phyloP scores from a whole-genome alignment of 2,797 vertebrate species.

The Glyptemys insculpta region DNA sequence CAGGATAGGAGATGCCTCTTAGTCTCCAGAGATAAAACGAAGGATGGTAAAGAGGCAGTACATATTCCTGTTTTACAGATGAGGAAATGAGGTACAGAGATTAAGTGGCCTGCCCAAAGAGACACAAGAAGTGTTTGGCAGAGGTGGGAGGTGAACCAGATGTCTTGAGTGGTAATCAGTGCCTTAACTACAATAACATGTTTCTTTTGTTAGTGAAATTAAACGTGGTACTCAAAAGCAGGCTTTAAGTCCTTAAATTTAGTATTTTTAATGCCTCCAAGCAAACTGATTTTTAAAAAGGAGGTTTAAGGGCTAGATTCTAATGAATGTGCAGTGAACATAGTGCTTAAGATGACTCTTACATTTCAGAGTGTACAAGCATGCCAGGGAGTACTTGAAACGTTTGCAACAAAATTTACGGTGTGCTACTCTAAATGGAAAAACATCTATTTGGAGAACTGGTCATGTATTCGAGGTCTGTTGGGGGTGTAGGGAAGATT shows the following conservation, averaged over 20 bases:
- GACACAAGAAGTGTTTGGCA: not conserved
- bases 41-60: not conserved
- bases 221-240: not conserved
- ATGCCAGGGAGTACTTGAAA: not conserved
- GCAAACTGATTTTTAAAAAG: not conserved
- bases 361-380: not conserved
- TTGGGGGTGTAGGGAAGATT: not conserved
- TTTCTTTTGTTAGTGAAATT: not conserved
- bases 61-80: not conserved
- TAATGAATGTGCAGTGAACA: not conserved
- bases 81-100: not conserved
- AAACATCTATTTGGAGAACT: not conserved
- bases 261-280: not conserved
- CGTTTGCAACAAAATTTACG: not conserved
- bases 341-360: not conserved
- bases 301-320: not conserved
- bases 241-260: not conserved
- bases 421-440: not conserved
- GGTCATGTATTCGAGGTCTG: not conserved
- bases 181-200: not conserved
- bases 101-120: not conserved
- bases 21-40: not conserved
- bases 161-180: not conserved
- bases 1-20: not conserved
- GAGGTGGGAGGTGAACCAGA: not conserved